Evolutionary conservation across 2,113 vertebrate species (phyloP).

Genomic region (Cricetomys ansorgei): DNA sequence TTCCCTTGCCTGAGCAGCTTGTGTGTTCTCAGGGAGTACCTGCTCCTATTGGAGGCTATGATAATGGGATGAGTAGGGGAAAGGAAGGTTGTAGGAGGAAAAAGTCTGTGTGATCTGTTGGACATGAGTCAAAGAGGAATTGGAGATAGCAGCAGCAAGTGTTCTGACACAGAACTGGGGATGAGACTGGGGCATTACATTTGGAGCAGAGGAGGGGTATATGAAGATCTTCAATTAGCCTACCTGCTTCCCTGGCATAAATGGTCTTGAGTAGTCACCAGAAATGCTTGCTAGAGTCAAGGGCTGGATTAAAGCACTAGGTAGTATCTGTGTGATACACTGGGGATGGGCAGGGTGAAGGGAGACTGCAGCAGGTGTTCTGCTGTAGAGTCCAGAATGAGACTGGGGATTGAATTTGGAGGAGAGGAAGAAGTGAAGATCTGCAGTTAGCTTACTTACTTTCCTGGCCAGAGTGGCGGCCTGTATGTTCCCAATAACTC

Average conservation of each 20-base stretch:
- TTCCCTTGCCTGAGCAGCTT: too few relatives aligned
- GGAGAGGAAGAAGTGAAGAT: background rate
- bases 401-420: background rate
- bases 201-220: background rate
- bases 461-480: background rate
- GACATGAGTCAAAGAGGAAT: too few relatives aligned
- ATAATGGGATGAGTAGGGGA: too few relatives aligned
- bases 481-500: background rate
- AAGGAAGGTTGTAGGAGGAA: too few relatives aligned
- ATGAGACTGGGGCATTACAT: background rate
- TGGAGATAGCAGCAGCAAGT: too few relatives aligned
- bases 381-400: background rate
- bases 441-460: background rate
- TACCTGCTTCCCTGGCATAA: background rate
- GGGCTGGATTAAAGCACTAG: too few relatives aligned
- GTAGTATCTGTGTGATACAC: background rate
- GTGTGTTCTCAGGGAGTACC: too few relatives aligned
- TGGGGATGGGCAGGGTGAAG: background rate
- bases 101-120: too few relatives aligned
- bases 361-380: background rate
- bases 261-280: too few relatives aligned
- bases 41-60: too few relatives aligned
- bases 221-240: background rate
- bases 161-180: too few relatives aligned
- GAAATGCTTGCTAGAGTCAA: too few relatives aligned